Base-by-base conservation (phyloP, 2,888 invertebrate species). In the Hymenopus coronatus region DNA sequence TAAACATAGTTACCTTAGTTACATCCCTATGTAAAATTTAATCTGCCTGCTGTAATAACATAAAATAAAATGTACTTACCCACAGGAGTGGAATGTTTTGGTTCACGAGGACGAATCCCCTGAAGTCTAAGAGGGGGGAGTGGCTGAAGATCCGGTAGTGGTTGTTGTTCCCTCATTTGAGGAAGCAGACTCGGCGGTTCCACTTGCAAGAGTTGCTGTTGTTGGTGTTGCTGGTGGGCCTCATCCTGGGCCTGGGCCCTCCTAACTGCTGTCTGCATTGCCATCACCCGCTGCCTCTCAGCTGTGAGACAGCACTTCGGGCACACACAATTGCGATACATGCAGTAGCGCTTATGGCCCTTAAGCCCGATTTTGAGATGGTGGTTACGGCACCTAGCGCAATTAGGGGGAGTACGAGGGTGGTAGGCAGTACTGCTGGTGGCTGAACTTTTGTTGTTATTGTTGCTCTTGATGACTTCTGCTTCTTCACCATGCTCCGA, bases 331-430 rank as follows among this genome's bases (percentile, higher is more conserved):
- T 95, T 95, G 91, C 97, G 96, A 94, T 95, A 98, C 92, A 96
- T 96, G 94, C 98, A 99, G 94, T 98, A 98, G 54, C 98, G 95
- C 93, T 98, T 98, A 94, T 98, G 98, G 27, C 98, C 98, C 93
- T 98, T 98, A 91, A 98, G 95, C 93, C 96, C 96, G 91, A 97
- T 96, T 93, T 97, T 97, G 92, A 97, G 94, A n/a, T 97, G 96
- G 93, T 98, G 98, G 94, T 98, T 98, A 90, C 98, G 95, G 93
- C 98, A 98, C 46, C 98, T 96, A 84, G 98, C 98, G 93, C 98
- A 98, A 94, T 98, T 98, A 27, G 98, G 98, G 12, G 97, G 97
- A 90, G 97, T 97, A 89, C 98, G 95, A 27, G 97, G 90, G 81
- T 83, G 82, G 54, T 89, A 89, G 54, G 89, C 88, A n/a, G 85